Base-by-base conservation (phyloP, 2,113 vertebrate species). In the Hypocryptadius cinnamomeus region DNA sequence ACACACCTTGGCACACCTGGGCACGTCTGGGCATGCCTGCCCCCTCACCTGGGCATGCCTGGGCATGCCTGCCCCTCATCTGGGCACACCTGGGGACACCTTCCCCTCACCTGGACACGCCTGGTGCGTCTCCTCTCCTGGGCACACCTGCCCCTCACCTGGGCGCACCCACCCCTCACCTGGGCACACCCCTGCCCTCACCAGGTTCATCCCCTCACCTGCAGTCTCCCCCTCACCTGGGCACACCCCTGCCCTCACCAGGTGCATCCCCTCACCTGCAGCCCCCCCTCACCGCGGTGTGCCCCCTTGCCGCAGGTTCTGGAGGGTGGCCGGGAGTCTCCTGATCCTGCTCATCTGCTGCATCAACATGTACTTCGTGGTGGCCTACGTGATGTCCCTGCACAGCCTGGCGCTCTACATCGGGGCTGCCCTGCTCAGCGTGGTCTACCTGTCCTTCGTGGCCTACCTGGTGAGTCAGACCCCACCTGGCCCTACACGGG, bases 291-390 rank as follows among this genome's bases (percentile, higher is more conserved):
- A 39, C 35, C 71, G 10, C 1, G 31, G 8, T 11, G 6, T 30
- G 25, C 79, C 68, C 68, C 54, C 54, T 89, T 8, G 21, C 63
- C 59, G 22, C 92, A 99, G 99, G 85, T 95, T 96, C 70, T 99
- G 99, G 98, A 98, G 97, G 98, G 97, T 99, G 6, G 96, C 96
- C 0, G 99, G 99, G 1, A 98, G 99, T 1, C 6, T 98, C 17
- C 53, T 99, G 25, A 98, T 99, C 92, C 95, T 99, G 44, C 39
- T 99, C 21, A 95, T 99, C 92, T 99, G 99, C 71, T 89, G 96
- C 77, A 99, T 99, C 92, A 99, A 99, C 97, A 98, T 99, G 95
- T 99, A 99, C 96, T 99, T 99, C 53, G 99, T 99, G 93, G 97
- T 99, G 74, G 95, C 98, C 47, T 99, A 99, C 8, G 99, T 99